Percentiles rank a stretch among this genome's conserved stretches.
These are phyloP conservation scores for Apis cerana DNA, from an alignment of 1,140 invertebrate species.

Conservation along the genomic window DNA sequence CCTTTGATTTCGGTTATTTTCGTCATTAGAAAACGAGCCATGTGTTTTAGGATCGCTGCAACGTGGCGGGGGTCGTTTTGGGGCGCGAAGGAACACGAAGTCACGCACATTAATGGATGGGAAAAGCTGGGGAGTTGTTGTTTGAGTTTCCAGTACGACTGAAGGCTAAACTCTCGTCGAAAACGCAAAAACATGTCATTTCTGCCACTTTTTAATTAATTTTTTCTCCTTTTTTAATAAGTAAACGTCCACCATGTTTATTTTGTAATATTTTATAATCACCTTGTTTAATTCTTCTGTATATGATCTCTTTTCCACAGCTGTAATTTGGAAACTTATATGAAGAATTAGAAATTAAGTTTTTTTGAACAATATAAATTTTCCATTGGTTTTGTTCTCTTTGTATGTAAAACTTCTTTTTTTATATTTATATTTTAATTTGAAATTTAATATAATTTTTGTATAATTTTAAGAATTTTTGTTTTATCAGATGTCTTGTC, in stretches of 20 bases:
- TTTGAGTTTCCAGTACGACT: not conserved
- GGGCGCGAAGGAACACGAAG: not conserved
- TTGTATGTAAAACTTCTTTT: too few relatives aligned
- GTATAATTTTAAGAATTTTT: too few relatives aligned
- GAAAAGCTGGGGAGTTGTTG: slow-evolving; percentile 2
- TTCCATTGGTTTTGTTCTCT: not conserved
- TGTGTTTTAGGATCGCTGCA: not conserved
- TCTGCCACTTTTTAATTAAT: not conserved
- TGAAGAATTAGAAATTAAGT: not conserved
- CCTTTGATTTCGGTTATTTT: slow-evolving; percentile 32
- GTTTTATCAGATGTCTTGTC: not conserved
- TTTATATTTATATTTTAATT: too few relatives aligned
- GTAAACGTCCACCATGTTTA: not conserved
- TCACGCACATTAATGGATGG: slow-evolving; percentile 4
- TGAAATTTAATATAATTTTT: too few relatives aligned
- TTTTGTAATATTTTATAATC: too few relatives aligned
- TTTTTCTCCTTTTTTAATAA: not conserved
- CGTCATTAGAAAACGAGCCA: slow-evolving; percentile 6
- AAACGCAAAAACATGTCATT: not conserved
- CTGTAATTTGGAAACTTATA: not conserved
- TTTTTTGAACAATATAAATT: not conserved
- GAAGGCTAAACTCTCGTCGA: not conserved
- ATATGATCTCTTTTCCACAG: too few relatives aligned
- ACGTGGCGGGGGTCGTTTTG: not conserved
- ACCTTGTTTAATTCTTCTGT: too few relatives aligned